Base-by-base conservation (phyloP, 2,113 vertebrate species). In the Antechinus stuartii region DNA sequence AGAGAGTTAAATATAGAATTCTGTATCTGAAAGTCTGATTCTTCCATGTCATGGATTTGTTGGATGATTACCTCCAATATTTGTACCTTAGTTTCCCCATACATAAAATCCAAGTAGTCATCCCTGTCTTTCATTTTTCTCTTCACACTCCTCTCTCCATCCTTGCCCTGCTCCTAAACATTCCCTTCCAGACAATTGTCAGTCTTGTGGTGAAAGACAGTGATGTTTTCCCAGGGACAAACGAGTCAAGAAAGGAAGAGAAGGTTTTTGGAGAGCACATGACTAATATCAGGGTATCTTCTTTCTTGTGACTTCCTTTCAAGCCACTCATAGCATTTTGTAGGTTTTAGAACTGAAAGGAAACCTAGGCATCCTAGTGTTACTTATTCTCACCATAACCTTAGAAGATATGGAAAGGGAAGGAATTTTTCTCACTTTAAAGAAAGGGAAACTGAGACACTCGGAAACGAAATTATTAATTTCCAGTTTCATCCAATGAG, bases 11-110 rank as follows among this genome's bases (percentile, higher is more conserved):
- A 76, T 76, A 76, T n/a, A n/a, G 35, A n/a, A n/a, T n/a, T n/a
- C 35, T 76, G 14, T n/a, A 68, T 68, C 61, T 68, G 35, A 35
- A 54, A 42, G 89, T 55, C 35, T 23, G n/a, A 50, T 27, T 91
- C n/a, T 47, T 76, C 61, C 50, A 54, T 90, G 68, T 14, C 90
- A 5, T 56, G 91, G 49, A 16, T 94, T 94, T 94, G 52, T 55
- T 25, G 22, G 94, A 50, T 53, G 90, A 95, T 95, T 54, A 16
- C 46, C 68, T 96, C 9, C 35, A 94, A 90, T 50, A 94, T 84
- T 50, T 90, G 25, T 55, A 47, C 35, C 56, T 94, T 42, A 8
- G 68, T 68, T 55, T 93, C 50, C 35, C 35, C 27, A 49, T 35
- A 23, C 91, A 56, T 94, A 89, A 56, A 61, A 49, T 46, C 61